Base-by-base conservation (phyloP, 1,140 invertebrate species). In the Triops cancriformis region DNA sequence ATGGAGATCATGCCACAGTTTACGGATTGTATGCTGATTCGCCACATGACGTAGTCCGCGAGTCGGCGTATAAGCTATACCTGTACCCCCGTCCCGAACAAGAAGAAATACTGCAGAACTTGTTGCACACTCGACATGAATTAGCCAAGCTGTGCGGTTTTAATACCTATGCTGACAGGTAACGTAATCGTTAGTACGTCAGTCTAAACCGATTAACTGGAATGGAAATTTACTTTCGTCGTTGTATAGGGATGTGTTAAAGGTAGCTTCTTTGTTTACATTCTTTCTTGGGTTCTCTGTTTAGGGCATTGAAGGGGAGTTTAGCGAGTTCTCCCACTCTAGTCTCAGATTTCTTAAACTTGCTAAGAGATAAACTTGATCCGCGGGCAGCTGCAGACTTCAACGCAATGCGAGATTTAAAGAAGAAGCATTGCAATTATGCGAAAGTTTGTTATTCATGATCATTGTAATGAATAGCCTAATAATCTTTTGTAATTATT, bases 91-190 rank as follows among this genome's bases (percentile, higher is more conserved):
- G 95, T 82, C 80, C 85, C 9, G 85, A 89, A 1, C 96, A 98
- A 85, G 91, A 95, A 82, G 83, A 88, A 73, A 83, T 96, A 14
- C 86, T 99, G 1, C 83, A 87, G 74, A 86, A 91, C 81, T 85
- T 98, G 23, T 84, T 98, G 12, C 84, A 87, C 72, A 89, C 90
- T 0, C 85, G 97, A 64, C 86, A 93, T 83, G 85, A 91, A 75
- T 87, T 99, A 77, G 96, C 95, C 0, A 84, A 89, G 74, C 87
- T 94, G 28, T 97, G 95, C 83, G 96, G 93, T 2, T 98, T 98
- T 85, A 83, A 88, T 11, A 91, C 93, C 0, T 98, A 94, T 84
- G 91, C 93, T 27, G 93, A 98, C 83, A 89, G 93, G 88, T 91
- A 82, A 43, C 73, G 4, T 14, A 23, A 64, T 37, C n/a, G 1